These are phyloP conservation scores for Tineola bisselliella DNA, from an alignment of 2,888 invertebrate genomes.

Conservation along the genomic window DNA sequence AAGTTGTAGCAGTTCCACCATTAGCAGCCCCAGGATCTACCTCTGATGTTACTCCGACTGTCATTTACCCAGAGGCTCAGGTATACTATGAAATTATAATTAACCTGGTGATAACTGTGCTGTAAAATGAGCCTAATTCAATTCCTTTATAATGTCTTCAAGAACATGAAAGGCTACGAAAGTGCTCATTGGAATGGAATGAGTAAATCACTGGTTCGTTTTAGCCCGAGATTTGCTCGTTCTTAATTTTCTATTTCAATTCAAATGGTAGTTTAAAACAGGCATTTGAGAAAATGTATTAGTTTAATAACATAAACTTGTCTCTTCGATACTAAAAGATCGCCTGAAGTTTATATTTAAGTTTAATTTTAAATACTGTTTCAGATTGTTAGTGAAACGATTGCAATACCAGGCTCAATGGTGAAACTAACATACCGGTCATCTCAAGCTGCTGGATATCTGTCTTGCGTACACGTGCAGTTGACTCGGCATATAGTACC, in stretches of 20 bases:
- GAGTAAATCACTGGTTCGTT: neutral
- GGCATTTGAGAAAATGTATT: no score
- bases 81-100: slow-evolving; percentile 39
- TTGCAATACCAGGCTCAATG: slow-evolving; percentile 92
- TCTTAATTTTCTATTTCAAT: no score
- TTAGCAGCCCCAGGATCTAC: slow-evolving; percentile 91
- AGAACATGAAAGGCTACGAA: neutral
- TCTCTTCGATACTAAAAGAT: no score
- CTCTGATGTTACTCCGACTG: slow-evolving; percentile 84
- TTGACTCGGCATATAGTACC: slow-evolving; percentile 85
- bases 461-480: slow-evolving; percentile 91
- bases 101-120: no score
- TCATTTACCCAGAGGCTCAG: slow-evolving; percentile 92
- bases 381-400: slow-evolving; percentile 95
- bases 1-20: slow-evolving; percentile 90
- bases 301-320: no score
- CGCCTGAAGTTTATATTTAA: no score
- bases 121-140: no score
- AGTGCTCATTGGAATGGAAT: neutral
- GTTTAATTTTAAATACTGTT: slow-evolving; percentile 14
- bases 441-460: slow-evolving; percentile 92
- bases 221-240: neutral
- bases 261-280: no score
- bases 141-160: no score
- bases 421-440: slow-evolving; percentile 95